A percentile compares a stretch with the other conserved stretches of the same genome.
phyloP scores from a whole-genome alignment of 2,888 invertebrate genomes.

The Orchesellides sinensis region DNA sequence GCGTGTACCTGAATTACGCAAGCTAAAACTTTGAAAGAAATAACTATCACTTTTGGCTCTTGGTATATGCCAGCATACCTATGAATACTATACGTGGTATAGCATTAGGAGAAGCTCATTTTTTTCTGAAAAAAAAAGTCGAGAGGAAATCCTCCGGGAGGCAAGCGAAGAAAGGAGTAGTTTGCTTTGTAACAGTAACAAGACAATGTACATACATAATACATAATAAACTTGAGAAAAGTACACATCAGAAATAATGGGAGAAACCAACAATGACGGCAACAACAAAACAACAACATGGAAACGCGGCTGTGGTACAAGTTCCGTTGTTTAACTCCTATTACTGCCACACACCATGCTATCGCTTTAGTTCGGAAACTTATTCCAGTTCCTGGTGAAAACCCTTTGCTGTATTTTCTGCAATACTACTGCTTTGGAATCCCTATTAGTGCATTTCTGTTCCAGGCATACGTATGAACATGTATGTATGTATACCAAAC shows the following conservation, averaged over 20 bases:
- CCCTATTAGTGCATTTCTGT: no score
- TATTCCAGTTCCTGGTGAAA: no score
- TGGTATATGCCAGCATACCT: no score
- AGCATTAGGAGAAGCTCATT: not conserved
- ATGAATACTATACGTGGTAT: constrained; percentile 22
- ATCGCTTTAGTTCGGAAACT: not conserved
- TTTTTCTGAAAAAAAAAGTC: constrained; percentile 32
- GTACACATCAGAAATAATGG: constrained; percentile 29
- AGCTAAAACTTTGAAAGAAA: no score
- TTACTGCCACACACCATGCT: not conserved
- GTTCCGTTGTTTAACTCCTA: not conserved
- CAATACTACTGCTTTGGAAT: no score
- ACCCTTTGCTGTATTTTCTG: no score
- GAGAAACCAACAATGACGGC: constrained; percentile 33
- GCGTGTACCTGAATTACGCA: not conserved
- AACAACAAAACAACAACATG: constrained; percentile 32
- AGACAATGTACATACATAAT: not conserved
- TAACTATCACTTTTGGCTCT: no score
- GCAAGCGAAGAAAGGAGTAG: constrained; percentile 30
- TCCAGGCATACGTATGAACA: no score
- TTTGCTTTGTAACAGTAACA: not conserved
- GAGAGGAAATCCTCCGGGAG: constrained; percentile 54
- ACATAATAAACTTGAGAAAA: constrained; percentile 29
- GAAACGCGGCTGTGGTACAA: not conserved
- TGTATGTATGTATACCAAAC: no score